A percentile compares a stretch with the other conserved stretches of the same genome.
Conservation (phyloP, 1,140 invertebrate species). For the Zophobas morio region DNA sequence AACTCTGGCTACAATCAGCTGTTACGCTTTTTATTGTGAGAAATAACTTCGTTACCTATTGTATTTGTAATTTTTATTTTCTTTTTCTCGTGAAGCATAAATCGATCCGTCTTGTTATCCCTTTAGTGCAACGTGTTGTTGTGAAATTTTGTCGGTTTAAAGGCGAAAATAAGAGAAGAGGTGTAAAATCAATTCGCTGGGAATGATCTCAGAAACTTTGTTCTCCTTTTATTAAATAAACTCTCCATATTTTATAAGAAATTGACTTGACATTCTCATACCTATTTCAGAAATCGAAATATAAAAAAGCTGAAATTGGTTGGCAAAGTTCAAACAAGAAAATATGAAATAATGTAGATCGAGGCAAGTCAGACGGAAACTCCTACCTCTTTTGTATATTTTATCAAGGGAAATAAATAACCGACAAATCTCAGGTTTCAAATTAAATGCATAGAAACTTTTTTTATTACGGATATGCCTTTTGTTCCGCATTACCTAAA, state of each 20-base stretch:
- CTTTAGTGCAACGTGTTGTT: no score
- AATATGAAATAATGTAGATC: conserved; percentile 38
- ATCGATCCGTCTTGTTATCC: neutral
- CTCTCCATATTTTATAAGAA: conserved; percentile 57
- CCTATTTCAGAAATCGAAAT: conserved; percentile 48
- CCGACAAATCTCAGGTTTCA: conserved; percentile 6
- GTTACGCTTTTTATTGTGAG: no score
- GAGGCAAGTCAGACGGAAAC: conserved; percentile 30
- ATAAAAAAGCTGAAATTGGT: conserved; percentile 50
- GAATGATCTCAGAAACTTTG: conserved; percentile 42
- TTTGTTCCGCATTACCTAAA: no score
- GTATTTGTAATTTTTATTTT: neutral
- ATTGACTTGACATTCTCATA: conserved; percentile 57
- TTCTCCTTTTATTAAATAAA: conserved; percentile 57
- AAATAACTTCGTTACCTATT: no score
- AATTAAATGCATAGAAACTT: conserved; percentile 25
- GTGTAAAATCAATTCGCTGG: conserved; percentile 54
- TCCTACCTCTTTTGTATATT: conserved; percentile 36
- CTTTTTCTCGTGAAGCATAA: neutral
- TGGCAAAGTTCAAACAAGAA: conserved; percentile 44
- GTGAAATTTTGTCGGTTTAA: conserved; percentile 39
- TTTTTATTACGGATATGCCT: neutral
- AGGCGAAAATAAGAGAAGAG: conserved; percentile 21
- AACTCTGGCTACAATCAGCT: no score
- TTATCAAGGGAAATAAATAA: conserved; percentile 30